A percentile compares a stretch with the other conserved stretches of the same genome.
Evolutionary conservation across 2,113 vertebrate genomes (phyloP).

Genomic region (Helogale parvula): DNA sequence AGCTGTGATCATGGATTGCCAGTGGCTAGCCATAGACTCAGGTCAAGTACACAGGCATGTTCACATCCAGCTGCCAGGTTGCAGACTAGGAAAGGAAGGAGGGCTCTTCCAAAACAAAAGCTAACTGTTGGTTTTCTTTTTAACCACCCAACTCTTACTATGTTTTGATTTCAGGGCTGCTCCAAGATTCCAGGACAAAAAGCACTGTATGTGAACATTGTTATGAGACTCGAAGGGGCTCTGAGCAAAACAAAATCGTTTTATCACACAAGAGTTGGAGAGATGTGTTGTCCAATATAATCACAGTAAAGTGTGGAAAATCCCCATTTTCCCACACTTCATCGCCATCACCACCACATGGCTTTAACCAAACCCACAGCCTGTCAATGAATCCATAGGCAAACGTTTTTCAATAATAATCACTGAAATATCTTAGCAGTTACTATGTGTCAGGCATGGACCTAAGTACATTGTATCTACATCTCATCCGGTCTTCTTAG

Average conservation of each 20-base stretch:
- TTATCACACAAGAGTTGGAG: slow-evolving; percentile 53
- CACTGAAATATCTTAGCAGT: background rate
- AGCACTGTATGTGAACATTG: slow-evolving; percentile 72
- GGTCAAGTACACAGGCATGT: background rate
- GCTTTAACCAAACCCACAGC: background rate
- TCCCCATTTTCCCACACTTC: background rate
- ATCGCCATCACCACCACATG: background rate
- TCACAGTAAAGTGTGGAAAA: background rate
- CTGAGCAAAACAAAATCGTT: slow-evolving; percentile 70
- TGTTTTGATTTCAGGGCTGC: slow-evolving; percentile 76
- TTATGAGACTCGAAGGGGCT: slow-evolving; percentile 67
- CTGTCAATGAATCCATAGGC: background rate
- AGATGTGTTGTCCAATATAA: slow-evolving; percentile 61
- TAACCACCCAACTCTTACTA: slow-evolving; percentile 62
- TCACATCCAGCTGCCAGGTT: slow-evolving; percentile 47
- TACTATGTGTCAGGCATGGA: too few relatives aligned
- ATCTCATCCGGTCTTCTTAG: background rate
- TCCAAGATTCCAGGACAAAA: slow-evolving; percentile 74
- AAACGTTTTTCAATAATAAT: background rate
- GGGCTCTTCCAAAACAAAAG: slow-evolving; percentile 68
- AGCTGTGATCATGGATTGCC: background rate
- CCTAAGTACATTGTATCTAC: background rate
- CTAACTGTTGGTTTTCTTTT: slow-evolving; percentile 72
- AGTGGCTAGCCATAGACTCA: background rate
- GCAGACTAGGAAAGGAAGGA: slow-evolving; percentile 45